Evolutionary conservation across 1,140 invertebrate species (phyloP), one percentile per base, ranked within the genome.

Genomic region (Sycobia sp.): DNA sequence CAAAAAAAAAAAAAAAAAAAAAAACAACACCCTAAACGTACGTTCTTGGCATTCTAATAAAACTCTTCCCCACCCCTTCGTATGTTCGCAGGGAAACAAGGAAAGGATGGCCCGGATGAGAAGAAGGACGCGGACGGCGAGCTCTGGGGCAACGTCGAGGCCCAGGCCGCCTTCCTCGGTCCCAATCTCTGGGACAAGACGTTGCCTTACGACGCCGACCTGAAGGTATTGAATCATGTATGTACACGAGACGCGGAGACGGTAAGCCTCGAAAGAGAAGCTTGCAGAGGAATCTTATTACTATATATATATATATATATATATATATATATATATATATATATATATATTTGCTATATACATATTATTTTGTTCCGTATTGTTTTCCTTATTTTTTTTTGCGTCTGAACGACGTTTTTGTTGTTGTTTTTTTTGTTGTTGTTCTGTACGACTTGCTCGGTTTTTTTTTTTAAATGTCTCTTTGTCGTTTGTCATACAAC

Each of bases 141-240:
- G 79, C 84, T 92, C 58, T 94, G 92, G 92, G 84, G 84, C 65
- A 90, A 88, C 75, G 88, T 91, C 70, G 92, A 95, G 84, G 91
- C 91, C 70, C 92, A 95, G 76, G 90, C 94, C 53, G 94, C 95
- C 72, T 96, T 96, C 83, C 86, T 97, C 61, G 94, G 94, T 44
- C 94, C 94, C 44, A 96, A 93, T 78, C 83, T 97, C 27, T 97
- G 95, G 95, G 93, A 96, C 82, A 96, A 95, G 83, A 92, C 91
- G 66, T 81, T 91, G 70, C 89, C 91, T 69, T 94, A 93, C 75
- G 91, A 94, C 84, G 88, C 90, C 78, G 93, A 96, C 86, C 92
- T 97, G 85, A 96, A 96, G 88, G 91, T 97, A 89, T 87, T 87
- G 82, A 82, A 82, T 67, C 80, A 82, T 82, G 80, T 82, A 82